phyloP scores from a whole-genome alignment of 2,888 invertebrate genomes.

The Aphidoletes aphidimyza region DNA sequence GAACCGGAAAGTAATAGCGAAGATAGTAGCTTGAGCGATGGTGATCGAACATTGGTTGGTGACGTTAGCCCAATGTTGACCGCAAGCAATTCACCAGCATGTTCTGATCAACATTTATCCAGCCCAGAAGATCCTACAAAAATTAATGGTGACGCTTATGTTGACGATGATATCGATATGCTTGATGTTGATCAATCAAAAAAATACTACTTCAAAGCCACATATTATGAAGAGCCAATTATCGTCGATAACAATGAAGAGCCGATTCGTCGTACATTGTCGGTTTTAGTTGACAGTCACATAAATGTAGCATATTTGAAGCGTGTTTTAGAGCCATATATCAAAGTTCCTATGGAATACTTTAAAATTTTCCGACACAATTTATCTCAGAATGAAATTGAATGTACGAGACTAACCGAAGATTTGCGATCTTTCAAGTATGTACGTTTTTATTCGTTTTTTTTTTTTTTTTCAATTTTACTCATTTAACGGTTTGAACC shows the following conservation, averaged over 20 bases:
- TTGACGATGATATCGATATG: conserved; percentile 17
- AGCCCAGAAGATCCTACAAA: conserved; percentile 43
- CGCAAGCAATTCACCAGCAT: conserved; percentile 64
- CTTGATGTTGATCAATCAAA: conserved; percentile 35
- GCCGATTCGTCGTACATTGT: conserved; percentile 66
- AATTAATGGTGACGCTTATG: conserved; percentile 12
- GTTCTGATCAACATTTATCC: conserved; percentile 59
- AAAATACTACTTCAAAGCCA: conserved; percentile 55
- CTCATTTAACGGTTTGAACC: too few species aligned
- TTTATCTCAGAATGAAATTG: conserved; percentile 62
- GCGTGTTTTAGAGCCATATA: conserved; percentile 72
- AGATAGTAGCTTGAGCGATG: conserved; percentile 80
- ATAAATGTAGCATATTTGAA: conserved; percentile 75
- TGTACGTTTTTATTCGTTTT: too few species aligned
- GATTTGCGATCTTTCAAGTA: conserved; percentile 66
- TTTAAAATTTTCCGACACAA: conserved; percentile 70
- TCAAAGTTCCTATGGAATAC: conserved; percentile 74
- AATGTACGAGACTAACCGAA: conserved; percentile 69
- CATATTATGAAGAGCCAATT: conserved; percentile 29
- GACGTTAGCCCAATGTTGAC: conserved; percentile 64
- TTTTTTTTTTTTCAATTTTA: too few species aligned
- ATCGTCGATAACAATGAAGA: conserved; percentile 60
- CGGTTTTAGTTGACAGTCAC: conserved; percentile 73
- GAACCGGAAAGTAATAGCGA: conserved; percentile 75
- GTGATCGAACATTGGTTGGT: conserved; percentile 69